These are phyloP conservation scores for Drosophila pegasa DNA, from an alignment of 2,888 invertebrate species.

Conservation along the genomic window DNA sequence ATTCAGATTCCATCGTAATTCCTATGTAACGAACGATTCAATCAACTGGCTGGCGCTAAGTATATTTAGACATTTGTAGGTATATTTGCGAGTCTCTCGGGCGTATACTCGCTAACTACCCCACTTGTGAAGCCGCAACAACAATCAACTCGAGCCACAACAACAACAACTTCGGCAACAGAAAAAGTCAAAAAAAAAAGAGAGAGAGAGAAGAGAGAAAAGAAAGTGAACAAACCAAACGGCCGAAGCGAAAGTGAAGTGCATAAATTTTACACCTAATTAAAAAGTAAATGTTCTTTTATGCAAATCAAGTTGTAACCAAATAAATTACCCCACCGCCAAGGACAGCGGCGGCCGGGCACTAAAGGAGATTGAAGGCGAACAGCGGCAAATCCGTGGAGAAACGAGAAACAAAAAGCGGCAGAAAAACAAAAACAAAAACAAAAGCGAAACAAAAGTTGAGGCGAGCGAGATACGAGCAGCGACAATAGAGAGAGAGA, in stretches of 20 bases:
- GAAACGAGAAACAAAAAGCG: slow-evolving; percentile 18
- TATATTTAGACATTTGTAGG: background rate
- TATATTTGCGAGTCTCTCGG: slow-evolving; percentile 12
- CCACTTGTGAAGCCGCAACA: slow-evolving; percentile 3
- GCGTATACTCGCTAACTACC: slow-evolving; percentile 11
- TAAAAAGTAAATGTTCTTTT: slow-evolving; percentile 79
- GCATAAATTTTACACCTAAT: slow-evolving; percentile 80
- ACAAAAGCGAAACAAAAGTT: slow-evolving; percentile 25
- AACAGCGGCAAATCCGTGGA: slow-evolving; percentile 30
- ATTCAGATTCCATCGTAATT: background rate
- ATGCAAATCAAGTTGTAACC: slow-evolving; percentile 79
- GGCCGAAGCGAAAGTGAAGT: slow-evolving; percentile 68
- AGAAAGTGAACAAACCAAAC: slow-evolving; percentile 13
- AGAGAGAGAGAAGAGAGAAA: background rate
- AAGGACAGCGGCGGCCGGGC: slow-evolving; percentile 4
- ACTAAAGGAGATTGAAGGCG: slow-evolving; percentile 19
- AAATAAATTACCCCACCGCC: slow-evolving; percentile 68
- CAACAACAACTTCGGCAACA: slow-evolving; percentile 17
- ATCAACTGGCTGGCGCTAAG: background rate
- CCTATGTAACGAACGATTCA: background rate
- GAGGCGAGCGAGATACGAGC: slow-evolving; percentile 35
- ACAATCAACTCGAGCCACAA: slow-evolving; percentile 9
- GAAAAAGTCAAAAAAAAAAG: slow-evolving; percentile 17
- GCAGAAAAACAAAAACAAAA: slow-evolving; percentile 1
- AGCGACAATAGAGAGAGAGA: slow-evolving; percentile 16